These are phyloP conservation scores for Leucania comma DNA, from an alignment of 2,888 invertebrate species.

Conservation along the genomic window DNA sequence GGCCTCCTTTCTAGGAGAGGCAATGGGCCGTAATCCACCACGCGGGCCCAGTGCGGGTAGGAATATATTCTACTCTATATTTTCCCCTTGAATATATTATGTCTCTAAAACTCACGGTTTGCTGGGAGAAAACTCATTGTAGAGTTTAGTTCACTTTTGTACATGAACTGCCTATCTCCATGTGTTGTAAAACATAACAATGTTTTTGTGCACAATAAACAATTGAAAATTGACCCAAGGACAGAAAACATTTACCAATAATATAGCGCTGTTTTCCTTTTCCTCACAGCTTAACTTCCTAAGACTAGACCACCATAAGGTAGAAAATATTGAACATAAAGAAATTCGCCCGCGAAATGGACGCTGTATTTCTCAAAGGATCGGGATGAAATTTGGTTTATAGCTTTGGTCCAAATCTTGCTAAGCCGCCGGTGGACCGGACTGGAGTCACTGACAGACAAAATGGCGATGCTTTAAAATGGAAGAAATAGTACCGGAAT, in stretches of 20 bases:
- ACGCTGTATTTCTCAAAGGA: conserved; percentile 57
- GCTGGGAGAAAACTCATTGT: too few species aligned
- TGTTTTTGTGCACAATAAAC: too few species aligned
- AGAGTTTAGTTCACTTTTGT: too few species aligned
- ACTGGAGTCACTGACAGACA: conserved; percentile 34
- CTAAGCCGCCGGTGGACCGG: conserved; percentile 46
- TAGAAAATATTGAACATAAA: conserved; percentile 54
- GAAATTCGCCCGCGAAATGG: conserved; percentile 57
- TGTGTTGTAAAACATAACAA: too few species aligned
- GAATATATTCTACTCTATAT: too few species aligned
- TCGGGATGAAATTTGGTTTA: conserved; percentile 58
- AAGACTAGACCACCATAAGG: conserved; percentile 35
- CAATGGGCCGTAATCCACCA: too few species aligned
- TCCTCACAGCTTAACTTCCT: conserved; percentile 22
- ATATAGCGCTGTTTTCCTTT: conserved; percentile 15
- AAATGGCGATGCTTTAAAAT: conserved; percentile 43
- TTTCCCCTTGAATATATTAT: too few species aligned
- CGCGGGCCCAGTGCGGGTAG: too few species aligned
- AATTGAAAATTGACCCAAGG: too few species aligned
- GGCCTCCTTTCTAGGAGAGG: too few species aligned
- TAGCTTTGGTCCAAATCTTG: conserved; percentile 53
- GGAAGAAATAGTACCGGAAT: conserved; percentile 19
- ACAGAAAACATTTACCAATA: neutral
- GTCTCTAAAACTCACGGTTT: too few species aligned
- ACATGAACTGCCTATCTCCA: too few species aligned